These are phyloP conservation scores for Orthonychiurus folsomi DNA, from an alignment of 2,888 invertebrate species.

Conservation along the genomic window DNA sequence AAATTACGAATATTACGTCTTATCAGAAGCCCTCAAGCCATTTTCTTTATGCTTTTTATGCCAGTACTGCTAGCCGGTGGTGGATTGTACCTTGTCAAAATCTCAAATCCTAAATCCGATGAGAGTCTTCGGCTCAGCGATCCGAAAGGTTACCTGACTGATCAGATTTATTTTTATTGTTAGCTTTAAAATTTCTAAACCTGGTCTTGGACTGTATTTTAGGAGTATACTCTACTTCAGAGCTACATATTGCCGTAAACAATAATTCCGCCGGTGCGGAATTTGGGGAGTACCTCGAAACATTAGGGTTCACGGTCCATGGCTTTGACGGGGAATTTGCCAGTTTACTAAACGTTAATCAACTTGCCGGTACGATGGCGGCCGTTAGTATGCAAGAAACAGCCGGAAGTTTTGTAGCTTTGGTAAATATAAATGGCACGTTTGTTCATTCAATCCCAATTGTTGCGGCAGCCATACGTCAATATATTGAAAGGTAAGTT, in stretches of 20 bases:
- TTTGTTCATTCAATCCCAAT: slow-evolving; percentile 69
- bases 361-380: slow-evolving; percentile 26
- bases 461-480: slow-evolving; percentile 46
- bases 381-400: slow-evolving; percentile 13
- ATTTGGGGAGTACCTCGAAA: slow-evolving; percentile 8
- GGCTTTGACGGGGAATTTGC: slow-evolving; percentile 35
- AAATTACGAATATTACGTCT: slow-evolving; percentile 58
- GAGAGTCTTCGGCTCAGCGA: slow-evolving; percentile 53
- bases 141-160: slow-evolving; percentile 17
- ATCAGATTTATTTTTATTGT: not conserved
- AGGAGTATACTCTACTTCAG: slow-evolving; percentile 16
- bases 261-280: not conserved
- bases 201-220: too few species aligned
- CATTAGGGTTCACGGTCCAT: slow-evolving; percentile 13
- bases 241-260: slow-evolving; percentile 21
- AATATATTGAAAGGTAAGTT: slow-evolving; percentile 5
- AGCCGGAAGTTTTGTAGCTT: slow-evolving; percentile 49
- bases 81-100: slow-evolving; percentile 57
- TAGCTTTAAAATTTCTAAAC: too few species aligned
- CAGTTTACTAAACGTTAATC: slow-evolving; percentile 27
- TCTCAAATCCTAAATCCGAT: slow-evolving; percentile 55
- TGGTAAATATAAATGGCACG: slow-evolving; percentile 61
- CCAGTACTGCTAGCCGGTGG: slow-evolving; percentile 60
- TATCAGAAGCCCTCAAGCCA: slow-evolving; percentile 60
- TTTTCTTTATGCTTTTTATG: slow-evolving; percentile 64